Conservation (phyloP, 1,140 invertebrate species). For the Coenobita brevimanus region DNA sequence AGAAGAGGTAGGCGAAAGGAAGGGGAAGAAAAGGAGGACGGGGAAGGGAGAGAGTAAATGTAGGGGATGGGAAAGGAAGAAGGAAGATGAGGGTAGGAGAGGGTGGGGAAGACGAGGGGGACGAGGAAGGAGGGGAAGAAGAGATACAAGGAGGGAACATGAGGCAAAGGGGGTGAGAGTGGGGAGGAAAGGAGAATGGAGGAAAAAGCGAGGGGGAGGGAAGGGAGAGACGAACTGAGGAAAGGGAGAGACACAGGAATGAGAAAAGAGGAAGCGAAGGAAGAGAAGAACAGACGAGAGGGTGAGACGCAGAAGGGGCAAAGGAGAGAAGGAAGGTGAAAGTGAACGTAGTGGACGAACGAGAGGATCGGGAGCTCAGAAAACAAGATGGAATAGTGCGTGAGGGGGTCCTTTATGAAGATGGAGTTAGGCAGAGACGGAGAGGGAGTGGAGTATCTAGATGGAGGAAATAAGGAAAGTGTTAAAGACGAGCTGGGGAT, state of each 20-base stretch:
- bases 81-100: no score
- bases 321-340: neutral
- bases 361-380: no score
- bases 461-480: no score
- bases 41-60: neutral
- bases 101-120: no score
- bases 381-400: no score
- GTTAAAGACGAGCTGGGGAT: no score
- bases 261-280: neutral
- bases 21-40: neutral
- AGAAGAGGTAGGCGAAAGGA: neutral
- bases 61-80: neutral
- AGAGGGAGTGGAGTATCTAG: no score
- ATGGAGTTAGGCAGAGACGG: no score
- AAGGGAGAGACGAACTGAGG: neutral
- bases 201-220: neutral
- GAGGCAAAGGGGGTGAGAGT: neutral
- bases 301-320: neutral
- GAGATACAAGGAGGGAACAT: neutral
- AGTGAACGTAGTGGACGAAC: no score
- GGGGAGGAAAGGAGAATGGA: neutral
- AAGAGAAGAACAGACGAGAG: neutral
- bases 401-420: no score
- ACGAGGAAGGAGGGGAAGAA: neutral
- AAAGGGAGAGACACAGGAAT: neutral